Conservation (phyloP, 2,113 vertebrate genomes). For the Danio rerio region GRCz12tu NC_133182.1:64242501-64243000, state of each 20-base stretch:
- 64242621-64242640: not conserved
- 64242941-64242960: too few species aligned
- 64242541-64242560: not conserved
- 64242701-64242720: not conserved
- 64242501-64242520: not conserved
- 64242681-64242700: slow-evolving; percentile 26
- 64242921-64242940: too few species aligned
- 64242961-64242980: too few species aligned
- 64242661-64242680: not conserved
- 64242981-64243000: too few species aligned
- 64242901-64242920: too few species aligned
- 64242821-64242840: not conserved
- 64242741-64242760: not conserved
- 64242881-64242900: too few species aligned
- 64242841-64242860: not conserved
- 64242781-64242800: not conserved
- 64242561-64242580: not conserved
- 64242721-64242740: slow-evolving; percentile 30
- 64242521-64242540: not conserved
- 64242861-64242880: too few species aligned
- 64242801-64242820: slow-evolving; percentile 8
- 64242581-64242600: not conserved
- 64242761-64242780: not conserved
- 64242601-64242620: not conserved
- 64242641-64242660: slow-evolving; percentile 2